Conservation (phyloP, 2,888 invertebrate genomes). For the Sesia apiformis region DNA sequence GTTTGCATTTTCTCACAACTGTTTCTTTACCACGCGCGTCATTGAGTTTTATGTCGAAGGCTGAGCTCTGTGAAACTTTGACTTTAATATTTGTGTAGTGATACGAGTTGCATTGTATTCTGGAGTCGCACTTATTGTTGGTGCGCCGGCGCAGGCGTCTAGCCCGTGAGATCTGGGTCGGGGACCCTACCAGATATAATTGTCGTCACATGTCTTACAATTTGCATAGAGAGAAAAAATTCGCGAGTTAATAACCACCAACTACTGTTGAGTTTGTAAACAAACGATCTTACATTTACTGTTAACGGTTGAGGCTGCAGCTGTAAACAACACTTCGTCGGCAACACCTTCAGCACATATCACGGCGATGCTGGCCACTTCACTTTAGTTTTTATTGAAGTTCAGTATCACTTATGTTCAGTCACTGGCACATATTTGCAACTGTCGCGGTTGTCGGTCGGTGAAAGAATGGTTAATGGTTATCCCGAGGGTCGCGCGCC, state of each 20-base stretch:
- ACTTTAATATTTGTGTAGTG: conserved; percentile 38
- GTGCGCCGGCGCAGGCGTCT: conserved; percentile 24
- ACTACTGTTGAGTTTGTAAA: not conserved
- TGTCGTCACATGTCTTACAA: not conserved
- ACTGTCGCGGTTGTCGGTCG: conserved; percentile 33
- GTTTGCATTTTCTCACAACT: conserved; percentile 67
- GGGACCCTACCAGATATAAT: conserved; percentile 33
- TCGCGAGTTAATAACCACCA: not conserved
- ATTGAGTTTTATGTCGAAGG: conserved; percentile 64
- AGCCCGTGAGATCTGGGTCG: conserved; percentile 69
- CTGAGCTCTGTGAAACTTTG: conserved; percentile 62
- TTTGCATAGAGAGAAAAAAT: not conserved
- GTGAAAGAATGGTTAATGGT: conserved; percentile 26
- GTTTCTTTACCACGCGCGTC: conserved; percentile 51
- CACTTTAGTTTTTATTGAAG: conserved; percentile 34
- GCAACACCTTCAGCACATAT: conserved; percentile 57
- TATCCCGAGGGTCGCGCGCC: conserved; percentile 40
- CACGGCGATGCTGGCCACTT: conserved; percentile 54
- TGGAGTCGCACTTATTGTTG: conserved; percentile 43
- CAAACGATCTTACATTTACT: conserved; percentile 52
- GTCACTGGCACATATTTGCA: conserved; percentile 63
- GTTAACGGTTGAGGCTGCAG: conserved; percentile 68
- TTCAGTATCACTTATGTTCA: conserved; percentile 35
- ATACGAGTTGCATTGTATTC: conserved; percentile 46
- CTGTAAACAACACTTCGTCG: conserved; percentile 35